Conservation (phyloP, 30 jellyfish, hydroid and myxozoan species). For the Aurelia sp. region DNA sequence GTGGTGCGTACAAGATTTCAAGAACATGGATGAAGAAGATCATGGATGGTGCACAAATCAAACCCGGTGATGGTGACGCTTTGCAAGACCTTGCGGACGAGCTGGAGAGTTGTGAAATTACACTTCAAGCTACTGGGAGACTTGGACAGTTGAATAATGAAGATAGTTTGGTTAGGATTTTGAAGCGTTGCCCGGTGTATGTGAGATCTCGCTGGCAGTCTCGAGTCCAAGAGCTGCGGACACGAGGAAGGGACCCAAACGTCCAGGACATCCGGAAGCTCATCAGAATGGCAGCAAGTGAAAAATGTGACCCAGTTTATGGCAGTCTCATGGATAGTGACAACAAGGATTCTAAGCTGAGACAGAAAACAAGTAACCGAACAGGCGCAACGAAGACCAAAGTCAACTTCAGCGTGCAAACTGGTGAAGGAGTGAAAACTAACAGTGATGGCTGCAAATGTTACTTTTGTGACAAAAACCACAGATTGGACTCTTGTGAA, state of each 20-base stretch:
- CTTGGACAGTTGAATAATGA: conserved; percentile 25
- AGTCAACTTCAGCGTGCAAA: too few relatives aligned
- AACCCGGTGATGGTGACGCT: conserved; percentile 35
- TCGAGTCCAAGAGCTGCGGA: conserved; percentile 33
- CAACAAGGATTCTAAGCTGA: background rate
- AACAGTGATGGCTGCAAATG: conserved; percentile 11
- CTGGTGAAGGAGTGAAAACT: too few relatives aligned
- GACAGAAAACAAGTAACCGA: too few relatives aligned
- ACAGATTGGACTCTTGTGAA: conserved; percentile 11
- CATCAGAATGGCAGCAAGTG: conserved; percentile 31
- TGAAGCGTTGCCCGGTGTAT: conserved; percentile 38
- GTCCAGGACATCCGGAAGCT: conserved; percentile 49
- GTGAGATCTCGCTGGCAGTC: conserved; percentile 62
- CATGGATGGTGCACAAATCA: conserved; percentile 28
- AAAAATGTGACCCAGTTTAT: conserved; percentile 53
- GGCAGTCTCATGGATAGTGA: conserved; percentile 27
- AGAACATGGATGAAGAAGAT: conserved; percentile 13
- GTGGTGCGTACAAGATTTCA: conserved; percentile 37
- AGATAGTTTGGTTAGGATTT: conserved; percentile 32
- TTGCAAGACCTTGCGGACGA: conserved; percentile 50
- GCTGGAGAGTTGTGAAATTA: conserved; percentile 32
- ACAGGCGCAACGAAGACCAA: too few relatives aligned
- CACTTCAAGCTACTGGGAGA: conserved; percentile 49
- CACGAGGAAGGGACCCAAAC: conserved; percentile 37
- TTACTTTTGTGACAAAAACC: conserved; percentile 35